These are phyloP conservation scores for Machimus atricapillus DNA, from an alignment of 2,888 invertebrate species.

Conservation along the genomic window DNA sequence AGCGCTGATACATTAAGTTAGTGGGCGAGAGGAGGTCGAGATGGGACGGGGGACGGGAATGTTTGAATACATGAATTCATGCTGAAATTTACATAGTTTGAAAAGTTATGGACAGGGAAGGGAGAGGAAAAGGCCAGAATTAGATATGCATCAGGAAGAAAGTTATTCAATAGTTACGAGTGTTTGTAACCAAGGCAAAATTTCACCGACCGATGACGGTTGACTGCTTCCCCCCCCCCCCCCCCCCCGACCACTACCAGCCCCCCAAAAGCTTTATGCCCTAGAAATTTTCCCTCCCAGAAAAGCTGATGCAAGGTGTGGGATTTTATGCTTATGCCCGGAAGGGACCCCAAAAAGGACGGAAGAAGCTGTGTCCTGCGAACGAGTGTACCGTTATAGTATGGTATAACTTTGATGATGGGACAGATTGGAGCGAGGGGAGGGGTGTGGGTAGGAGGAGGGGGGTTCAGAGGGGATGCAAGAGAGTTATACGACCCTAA, in stretches of 20 bases:
- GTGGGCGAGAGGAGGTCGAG: not conserved
- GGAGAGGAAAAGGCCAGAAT: not conserved
- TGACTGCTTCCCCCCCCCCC: not conserved
- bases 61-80: not conserved
- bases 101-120: not conserved
- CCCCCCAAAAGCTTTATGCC: not conserved
- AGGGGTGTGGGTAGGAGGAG: not conserved
- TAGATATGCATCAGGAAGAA: slow-evolving; percentile 27
- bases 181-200: not conserved
- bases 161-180: slow-evolving; percentile 9
- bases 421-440: not conserved
- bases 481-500: too few relatives aligned
- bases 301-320: not conserved
- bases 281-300: not conserved
- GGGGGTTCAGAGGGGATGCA: too few relatives aligned
- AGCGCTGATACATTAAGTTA: not conserved
- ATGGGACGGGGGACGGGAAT: not conserved
- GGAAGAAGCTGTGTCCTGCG: not conserved
- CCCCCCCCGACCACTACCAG: too few relatives aligned
- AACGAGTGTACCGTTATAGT: too few relatives aligned
- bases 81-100: slow-evolving; percentile 13
- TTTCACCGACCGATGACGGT: not conserved
- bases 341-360: not conserved
- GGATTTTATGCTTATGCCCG: not conserved
- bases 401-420: not conserved